Base-by-base conservation (phyloP, 2,797 vertebrate genomes). In the Anableps anableps region DNA sequence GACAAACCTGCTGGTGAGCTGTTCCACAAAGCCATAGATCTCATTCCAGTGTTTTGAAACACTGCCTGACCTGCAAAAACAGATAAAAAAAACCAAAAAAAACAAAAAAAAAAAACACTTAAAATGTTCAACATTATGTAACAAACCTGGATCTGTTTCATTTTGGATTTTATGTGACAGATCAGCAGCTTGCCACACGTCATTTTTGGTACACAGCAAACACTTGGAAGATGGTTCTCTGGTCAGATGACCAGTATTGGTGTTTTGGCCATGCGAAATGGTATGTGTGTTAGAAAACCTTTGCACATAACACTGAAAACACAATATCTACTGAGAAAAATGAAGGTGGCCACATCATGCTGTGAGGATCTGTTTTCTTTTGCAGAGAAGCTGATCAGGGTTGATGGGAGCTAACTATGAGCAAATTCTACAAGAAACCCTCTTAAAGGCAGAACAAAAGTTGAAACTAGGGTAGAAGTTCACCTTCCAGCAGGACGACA, bases 1-100 rank as follows among this genome's bases (percentile, higher is more conserved):
- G 82, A 98, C 97, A 93, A 99, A 99, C 94, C 96, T 96, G 78
- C 96, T 94, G 2, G 97, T 98, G 89, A 99, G 95, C 85, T 97
- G 97, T 79, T 97, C 92, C 53, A 97, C 98, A 91, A 99, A 99
- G 43, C 92, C 91, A 88, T 97, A 98, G 86, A 99, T 99, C 87
- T 99, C 97, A 13, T 84, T 66, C 98, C 98, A 99, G 93, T 99
- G 96, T 83, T 94, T 86, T 0, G 93, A 94, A 68, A 99, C 97
- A 1, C 98, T 99, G 79, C 97, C 97, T 0, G 98, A 99, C 88
- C 98, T 99, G 92, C 62, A 92, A 19, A 70, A 50, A 78, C 26
- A 82, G 26, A 7, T 43, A 45, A 53, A 48, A 47, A 2, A 41
- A 5, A 64, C 26, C 6, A 34, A 80, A 5, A 76, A 45, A 55